Evolutionary conservation across 2,113 vertebrate genomes (phyloP), one percentile per base, ranked within the genome.

Genomic region (Tragelaphus strepsiceros): DNA sequence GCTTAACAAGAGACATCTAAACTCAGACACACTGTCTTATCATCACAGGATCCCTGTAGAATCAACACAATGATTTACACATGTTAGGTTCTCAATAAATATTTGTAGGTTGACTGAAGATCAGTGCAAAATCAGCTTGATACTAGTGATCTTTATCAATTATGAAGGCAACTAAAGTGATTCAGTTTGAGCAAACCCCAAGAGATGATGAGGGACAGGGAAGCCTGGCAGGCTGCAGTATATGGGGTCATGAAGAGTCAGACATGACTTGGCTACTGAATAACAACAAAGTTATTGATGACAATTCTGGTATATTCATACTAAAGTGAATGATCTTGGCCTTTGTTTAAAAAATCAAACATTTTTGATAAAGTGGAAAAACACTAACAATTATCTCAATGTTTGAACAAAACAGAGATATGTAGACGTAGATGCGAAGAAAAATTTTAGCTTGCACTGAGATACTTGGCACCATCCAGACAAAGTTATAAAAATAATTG

Each of bases 321-420:
- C 12, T 77, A 59, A 91, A 87, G n/a, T 21, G 2, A 77, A 77
- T 71, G 14, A 87, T 1, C 21, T 67, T 77, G 91, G 85, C 61
- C 21, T 88, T n/a, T 49, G 32, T 78, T 71, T 61, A 80, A 78
- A 90, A 94, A 78, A 28, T 24, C 16, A 92, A 74, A 86, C 15
- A 88, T 84, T 92, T 74, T 78, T 81, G 82, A 95, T 83, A 89
- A 91, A 87, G 53, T 96, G 39, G 51, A 58, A 96, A 74, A 93
- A 58, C n/a, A 78, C 8, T 67, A 43, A 91, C 9, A 89, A 71
- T 86, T 67, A 94, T 78, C 88, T 96, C 6, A 81, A 7, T 78
- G 49, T 56, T 94, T 91, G 62, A 94, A 77, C 14, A 88, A 95
- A 91, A 77, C 13, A 90, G 51, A 43, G 32, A 82, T n/a, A 78